Conservation (phyloP, 2,888 invertebrate genomes). For the Myathropa florea region DNA sequence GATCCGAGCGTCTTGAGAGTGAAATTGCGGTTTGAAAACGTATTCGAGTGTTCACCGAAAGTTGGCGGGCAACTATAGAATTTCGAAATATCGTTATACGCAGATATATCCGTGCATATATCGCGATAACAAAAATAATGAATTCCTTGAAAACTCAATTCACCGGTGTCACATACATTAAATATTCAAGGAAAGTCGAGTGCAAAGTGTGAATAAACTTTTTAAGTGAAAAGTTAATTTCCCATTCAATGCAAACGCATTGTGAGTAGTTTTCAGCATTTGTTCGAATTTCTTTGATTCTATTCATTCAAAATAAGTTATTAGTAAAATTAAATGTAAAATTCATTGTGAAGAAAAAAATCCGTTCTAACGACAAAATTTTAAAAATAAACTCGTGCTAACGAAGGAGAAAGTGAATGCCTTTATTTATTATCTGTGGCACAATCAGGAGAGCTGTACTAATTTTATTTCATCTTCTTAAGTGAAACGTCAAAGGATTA, state of each 20-base stretch:
- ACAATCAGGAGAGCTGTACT: constrained; percentile 2
- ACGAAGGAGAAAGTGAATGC: constrained; percentile 28
- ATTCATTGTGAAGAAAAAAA: constrained; percentile 39
- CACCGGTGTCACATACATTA: background rate
- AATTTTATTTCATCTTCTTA: background rate
- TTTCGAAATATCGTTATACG: background rate
- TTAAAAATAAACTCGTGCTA: constrained; percentile 52
- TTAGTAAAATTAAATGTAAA: constrained; percentile 18
- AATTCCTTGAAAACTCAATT: background rate
- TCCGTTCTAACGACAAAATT: constrained; percentile 22
- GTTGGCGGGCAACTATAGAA: background rate
- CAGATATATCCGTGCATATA: too few species aligned
- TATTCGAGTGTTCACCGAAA: background rate
- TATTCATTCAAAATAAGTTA: constrained; percentile 54
- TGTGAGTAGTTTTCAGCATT: constrained; percentile 5
- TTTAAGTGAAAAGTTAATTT: background rate
- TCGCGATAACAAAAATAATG: background rate
- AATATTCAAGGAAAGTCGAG: background rate
- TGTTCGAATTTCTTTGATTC: constrained; percentile 42
- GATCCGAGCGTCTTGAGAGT: constrained; percentile 45
- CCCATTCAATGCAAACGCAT: background rate
- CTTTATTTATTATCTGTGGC: constrained; percentile 24
- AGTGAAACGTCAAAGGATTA: constrained; percentile 41
- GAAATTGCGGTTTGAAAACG: constrained; percentile 27
- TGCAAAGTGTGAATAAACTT: background rate